phyloP scores from a whole-genome alignment of 2,113 vertebrate species.

The Erinaceus europaeus region DNA sequence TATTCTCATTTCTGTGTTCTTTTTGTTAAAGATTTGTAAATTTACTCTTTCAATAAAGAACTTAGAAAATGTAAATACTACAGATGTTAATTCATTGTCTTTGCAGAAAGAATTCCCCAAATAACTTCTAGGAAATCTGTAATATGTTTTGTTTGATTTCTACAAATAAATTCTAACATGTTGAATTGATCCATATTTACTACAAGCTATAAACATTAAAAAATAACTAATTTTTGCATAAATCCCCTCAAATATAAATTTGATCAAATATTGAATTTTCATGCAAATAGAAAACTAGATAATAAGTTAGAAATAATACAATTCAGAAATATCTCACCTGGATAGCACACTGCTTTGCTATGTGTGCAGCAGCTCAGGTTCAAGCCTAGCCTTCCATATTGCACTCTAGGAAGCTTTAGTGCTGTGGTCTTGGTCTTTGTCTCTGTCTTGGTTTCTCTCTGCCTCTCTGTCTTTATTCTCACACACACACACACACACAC shows the following conservation, averaged over 20 bases:
- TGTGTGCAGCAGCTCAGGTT: no score
- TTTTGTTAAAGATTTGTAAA: neutral
- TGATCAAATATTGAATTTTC: neutral
- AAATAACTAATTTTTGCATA: neutral
- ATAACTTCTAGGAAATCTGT: neutral
- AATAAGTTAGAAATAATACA: no score
- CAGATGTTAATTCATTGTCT: neutral
- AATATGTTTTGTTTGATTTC: neutral
- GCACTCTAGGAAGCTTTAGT: no score
- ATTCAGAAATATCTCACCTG: no score
- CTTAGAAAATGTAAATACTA: constrained; percentile 29
- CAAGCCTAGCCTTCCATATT: no score
- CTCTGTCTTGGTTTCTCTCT: no score
- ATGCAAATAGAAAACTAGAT: no score
- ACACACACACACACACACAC: no score
- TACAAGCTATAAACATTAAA: neutral
- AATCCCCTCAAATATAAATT: neutral
- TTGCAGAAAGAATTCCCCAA: neutral
- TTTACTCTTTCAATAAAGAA: neutral
- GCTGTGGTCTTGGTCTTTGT: no score
- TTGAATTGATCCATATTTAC: neutral
- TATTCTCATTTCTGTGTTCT: neutral
- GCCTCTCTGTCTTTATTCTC: no score
- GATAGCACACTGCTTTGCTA: no score
- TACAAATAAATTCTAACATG: neutral